Base-by-base conservation (phyloP, 2,797 vertebrate genomes). In the Cacajao melanocephalus region DNA sequence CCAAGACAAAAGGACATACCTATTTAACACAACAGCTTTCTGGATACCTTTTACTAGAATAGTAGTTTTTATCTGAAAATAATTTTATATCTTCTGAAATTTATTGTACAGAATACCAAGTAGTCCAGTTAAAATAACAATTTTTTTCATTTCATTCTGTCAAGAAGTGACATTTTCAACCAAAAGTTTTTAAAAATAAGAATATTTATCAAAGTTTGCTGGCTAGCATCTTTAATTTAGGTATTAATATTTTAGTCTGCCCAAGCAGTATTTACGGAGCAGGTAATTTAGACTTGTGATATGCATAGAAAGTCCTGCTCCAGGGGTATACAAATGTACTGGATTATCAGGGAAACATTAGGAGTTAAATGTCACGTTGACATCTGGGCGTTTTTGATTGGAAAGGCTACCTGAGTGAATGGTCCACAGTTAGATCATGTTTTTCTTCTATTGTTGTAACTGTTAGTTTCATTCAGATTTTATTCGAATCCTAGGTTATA, bases 31-130 rank as follows among this genome's bases (percentile, higher is more conserved):
- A 82, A 72, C 33, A 94, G 19, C 20, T 90, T 90, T 87, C n/a
- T 93, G 44, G 30, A 91, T 96, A 39, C 5, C 33, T 97, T 96
- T 84, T 57, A 72, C 30, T 82, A 26, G 48, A 26, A 67, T 19
- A 75, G 5, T 24, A 94, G 24, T 57, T 93, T 83, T 78, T 75
- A 84, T 70, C 36, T 57, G 57, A 95, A 96, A 97, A 86, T 96
- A 19, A 90, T 72, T 82, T 96, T 95, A 36, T 95, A 64, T 58
- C 50, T 96, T 96, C 85, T 81, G 48, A 93, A 94, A 92, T 93
- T 55, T 90, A 79, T 92, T 93, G 64, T 76, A 30, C 10, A 86
- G 20, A 93, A 72, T 87, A 41, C 1, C 14, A 82, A 58, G 7
- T 24, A 91, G 78, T 90, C 9, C 61, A 57, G 30, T 83, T 89